Evolutionary conservation across 1,140 invertebrate genomes (phyloP).

Genomic region (Cotesia chilonis): DNA sequence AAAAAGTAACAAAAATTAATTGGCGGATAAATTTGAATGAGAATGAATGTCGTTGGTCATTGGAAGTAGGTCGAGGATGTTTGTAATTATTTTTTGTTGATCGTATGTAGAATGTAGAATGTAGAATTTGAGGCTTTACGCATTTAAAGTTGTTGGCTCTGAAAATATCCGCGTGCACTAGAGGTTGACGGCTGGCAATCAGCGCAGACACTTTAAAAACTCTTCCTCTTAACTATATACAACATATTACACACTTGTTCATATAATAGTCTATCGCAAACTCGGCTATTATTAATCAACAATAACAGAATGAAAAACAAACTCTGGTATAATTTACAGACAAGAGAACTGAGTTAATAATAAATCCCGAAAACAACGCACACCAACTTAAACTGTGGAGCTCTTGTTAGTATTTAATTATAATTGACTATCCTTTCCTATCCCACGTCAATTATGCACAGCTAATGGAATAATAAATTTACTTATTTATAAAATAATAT

Average conservation of each 20-base stretch:
- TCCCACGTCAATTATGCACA: background rate
- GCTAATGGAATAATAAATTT: conserved; percentile 2
- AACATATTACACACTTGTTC: too few species aligned
- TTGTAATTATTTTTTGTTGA: conserved; percentile 1
- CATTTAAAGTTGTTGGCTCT: conserved; percentile 13
- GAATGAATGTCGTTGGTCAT: background rate
- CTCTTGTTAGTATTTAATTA: too few species aligned
- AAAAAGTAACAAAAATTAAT: too few species aligned
- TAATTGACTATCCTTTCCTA: background rate
- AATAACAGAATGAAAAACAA: too few species aligned
- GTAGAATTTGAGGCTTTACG: conserved; percentile 8
- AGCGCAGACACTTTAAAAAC: background rate
- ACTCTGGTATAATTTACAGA: too few species aligned
- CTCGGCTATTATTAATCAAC: too few species aligned
- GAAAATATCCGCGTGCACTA: conserved; percentile 16
- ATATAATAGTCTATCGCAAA: too few species aligned
- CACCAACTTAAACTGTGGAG: too few species aligned
- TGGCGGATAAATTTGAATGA: background rate
- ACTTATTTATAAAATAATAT: too few species aligned
- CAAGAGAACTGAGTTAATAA: too few species aligned
- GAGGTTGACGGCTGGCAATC: conserved; percentile 11
- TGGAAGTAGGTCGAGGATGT: conserved; percentile 29
- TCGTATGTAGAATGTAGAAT: conserved; percentile 23
- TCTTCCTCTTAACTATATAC: too few species aligned
- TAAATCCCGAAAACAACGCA: too few species aligned